A percentile compares a stretch with the other conserved stretches of the same genome.
phyloP scores from a whole-genome alignment of 2,113 vertebrate species.

The Thunnus thynnus region DNA sequence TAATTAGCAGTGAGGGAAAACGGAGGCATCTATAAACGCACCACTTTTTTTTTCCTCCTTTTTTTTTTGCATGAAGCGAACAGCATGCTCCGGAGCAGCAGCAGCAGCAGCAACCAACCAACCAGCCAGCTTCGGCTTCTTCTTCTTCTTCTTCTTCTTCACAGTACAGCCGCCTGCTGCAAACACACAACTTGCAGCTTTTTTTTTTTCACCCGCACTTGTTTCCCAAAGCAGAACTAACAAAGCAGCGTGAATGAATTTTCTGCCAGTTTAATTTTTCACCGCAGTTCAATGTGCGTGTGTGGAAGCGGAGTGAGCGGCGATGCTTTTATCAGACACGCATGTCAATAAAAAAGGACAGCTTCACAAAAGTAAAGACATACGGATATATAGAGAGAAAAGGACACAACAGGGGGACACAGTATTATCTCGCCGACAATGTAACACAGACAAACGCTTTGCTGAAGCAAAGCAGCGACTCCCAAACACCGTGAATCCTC shows the following conservation, averaged over 20 bases:
- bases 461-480: conserved; percentile 6
- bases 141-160: neutral
- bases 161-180: conserved; percentile 5
- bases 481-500: conserved; percentile 19
- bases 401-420: conserved; percentile 10
- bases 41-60: conserved; percentile 12
- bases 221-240: conserved; percentile 28
- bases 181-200: conserved; percentile 50
- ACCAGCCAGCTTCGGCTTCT: conserved; percentile 17
- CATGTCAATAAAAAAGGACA: conserved; percentile 33
- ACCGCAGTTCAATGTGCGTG: conserved; percentile 28
- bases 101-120: conserved; percentile 9
- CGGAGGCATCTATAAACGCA: conserved; percentile 25
- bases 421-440: conserved; percentile 4
- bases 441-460: conserved; percentile 7
- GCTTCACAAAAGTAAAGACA: conserved; percentile 49
- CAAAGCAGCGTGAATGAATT: neutral
- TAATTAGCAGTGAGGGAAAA: conserved; percentile 49
- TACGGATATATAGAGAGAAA: neutral
- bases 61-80: conserved; percentile 5
- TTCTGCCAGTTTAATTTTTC: neutral
- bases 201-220: conserved; percentile 22
- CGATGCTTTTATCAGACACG: conserved; percentile 29
- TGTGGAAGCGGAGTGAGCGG: conserved; percentile 1
- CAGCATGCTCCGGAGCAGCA: conserved; percentile 30